A percentile compares a stretch with the other conserved stretches of the same genome.
Conservation (phyloP, 1,140 invertebrate genomes). For the Agrypnia vestita region DNA sequence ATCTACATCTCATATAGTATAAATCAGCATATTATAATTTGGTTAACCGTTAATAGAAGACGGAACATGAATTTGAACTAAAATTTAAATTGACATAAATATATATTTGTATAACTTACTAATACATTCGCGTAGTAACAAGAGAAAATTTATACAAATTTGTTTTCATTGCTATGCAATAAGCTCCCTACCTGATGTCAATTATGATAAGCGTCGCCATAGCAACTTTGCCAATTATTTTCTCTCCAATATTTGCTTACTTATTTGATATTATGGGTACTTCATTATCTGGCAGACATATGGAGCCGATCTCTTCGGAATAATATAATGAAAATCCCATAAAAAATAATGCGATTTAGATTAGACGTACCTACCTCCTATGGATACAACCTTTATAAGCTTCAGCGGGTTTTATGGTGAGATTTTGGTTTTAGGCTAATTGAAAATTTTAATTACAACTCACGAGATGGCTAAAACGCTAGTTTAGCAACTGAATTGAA, state of each 20-base stretch:
- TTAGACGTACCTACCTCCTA: neutral
- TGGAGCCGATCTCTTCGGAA: constrained; percentile 25
- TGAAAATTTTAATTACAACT: no score
- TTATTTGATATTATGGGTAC: constrained; percentile 16
- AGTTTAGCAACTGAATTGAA: no score
- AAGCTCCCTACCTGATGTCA: constrained; percentile 6
- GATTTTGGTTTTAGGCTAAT: no score
- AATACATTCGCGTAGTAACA: no score
- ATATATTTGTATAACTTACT: no score
- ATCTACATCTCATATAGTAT: no score
- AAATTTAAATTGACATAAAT: no score
- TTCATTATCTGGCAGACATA: constrained; percentile 32
- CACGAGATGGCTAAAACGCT: no score
- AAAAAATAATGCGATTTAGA: constrained; percentile 28
- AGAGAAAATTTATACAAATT: neutral
- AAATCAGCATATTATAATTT: no score
- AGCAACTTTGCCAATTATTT: constrained; percentile 23
- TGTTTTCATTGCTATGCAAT: constrained; percentile 25
- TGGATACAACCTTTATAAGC: constrained; percentile 1
- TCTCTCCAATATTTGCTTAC: constrained; percentile 19
- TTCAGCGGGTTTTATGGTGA: neutral
- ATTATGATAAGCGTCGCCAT: constrained; percentile 36
- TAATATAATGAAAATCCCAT: constrained; percentile 18
- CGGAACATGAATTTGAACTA: no score
- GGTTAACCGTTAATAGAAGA: no score